Percentiles rank a stretch among this genome's conserved stretches.
Evolutionary conservation across 1,140 invertebrate genomes (phyloP).

Genomic region (Elymnias hypermnestra): DNA sequence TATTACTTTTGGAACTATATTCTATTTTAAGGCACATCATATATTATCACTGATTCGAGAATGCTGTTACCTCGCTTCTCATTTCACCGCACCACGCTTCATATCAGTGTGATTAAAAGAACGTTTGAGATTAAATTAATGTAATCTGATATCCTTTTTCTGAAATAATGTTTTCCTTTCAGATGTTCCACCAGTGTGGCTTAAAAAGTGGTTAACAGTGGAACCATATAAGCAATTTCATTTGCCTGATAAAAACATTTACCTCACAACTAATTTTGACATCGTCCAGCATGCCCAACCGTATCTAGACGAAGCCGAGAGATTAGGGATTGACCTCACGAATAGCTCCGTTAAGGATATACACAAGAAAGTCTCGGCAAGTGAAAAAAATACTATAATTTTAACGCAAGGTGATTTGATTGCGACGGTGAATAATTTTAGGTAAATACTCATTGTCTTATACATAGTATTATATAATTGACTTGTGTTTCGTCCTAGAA

Average conservation of each 20-base stretch:
- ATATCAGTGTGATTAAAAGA: too few relatives aligned
- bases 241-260: constrained; percentile 88
- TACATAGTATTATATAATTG: too few relatives aligned
- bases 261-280: constrained; percentile 88
- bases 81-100: too few relatives aligned
- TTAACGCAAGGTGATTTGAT: constrained; percentile 52
- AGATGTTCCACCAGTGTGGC: constrained; percentile 78
- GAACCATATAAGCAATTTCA: constrained; percentile 77
- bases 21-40: too few relatives aligned
- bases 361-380: constrained; percentile 34
- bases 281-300: constrained; percentile 71
- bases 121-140: too few relatives aligned
- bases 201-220: constrained; percentile 77
- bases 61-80: too few relatives aligned
- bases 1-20: too few relatives aligned
- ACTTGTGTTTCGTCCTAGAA: too few relatives aligned
- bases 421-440: constrained; percentile 59
- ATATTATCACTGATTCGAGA: too few relatives aligned
- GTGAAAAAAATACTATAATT: constrained; percentile 17
- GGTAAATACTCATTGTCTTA: constrained; percentile 24
- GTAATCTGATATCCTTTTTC: too few relatives aligned
- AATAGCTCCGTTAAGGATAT: constrained; percentile 46
- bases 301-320: constrained; percentile 40
- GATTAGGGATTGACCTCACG: constrained; percentile 37
- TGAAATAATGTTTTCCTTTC: too few relatives aligned